Evolutionary conservation across 2,797 vertebrate genomes (phyloP), one percentile per base, ranked within the genome.

Genomic region (Astyanax mexicanus): DNA sequence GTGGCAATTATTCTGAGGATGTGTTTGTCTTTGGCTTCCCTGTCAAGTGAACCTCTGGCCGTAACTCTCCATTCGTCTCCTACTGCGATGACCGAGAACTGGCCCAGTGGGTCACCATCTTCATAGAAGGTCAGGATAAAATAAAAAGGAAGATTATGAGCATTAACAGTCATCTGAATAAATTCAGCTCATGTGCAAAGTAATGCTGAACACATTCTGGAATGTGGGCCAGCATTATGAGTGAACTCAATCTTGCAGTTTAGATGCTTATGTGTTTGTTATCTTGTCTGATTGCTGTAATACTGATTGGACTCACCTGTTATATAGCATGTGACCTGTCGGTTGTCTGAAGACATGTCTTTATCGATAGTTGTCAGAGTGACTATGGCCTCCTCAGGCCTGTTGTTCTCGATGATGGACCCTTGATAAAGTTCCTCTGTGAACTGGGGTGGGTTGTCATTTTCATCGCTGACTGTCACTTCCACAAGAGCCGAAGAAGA

Each of bases 381-480:
- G 70, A 94, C 77, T 5, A 98, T 92, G 1, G 92, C 90, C 29
- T 97, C 93, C 0, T 94, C 95, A 0, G 95, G 93, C 42, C 90
- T 90, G 0, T 92, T 88, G 10, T 96, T 98, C 87, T 99, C 98
- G 40, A 93, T 87, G 23, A 98, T 90, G 0, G 96, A 96, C 17
- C 95, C 97, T 13, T 83, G 95, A 80, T 98, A 98, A 65, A 92
- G 78, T 13, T 95, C 93, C 0, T 94, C 93, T 1, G 93, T 92
- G 84, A 99, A 99, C 60, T 74, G 91, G 0, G 98, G 97, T 0
- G 96, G 91, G 1, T 98, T 98, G 87, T 99, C 98, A 8, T 99
- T 99, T 85, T 98, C 97, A n/a, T 99, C 98, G 0, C 93, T 95
- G 69, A 99, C 86, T 0, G 91, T 94, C 73, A 99, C 97, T 80